phyloP scores from a whole-genome alignment of 2,888 invertebrate genomes.

The Bellardia pandia region DNA sequence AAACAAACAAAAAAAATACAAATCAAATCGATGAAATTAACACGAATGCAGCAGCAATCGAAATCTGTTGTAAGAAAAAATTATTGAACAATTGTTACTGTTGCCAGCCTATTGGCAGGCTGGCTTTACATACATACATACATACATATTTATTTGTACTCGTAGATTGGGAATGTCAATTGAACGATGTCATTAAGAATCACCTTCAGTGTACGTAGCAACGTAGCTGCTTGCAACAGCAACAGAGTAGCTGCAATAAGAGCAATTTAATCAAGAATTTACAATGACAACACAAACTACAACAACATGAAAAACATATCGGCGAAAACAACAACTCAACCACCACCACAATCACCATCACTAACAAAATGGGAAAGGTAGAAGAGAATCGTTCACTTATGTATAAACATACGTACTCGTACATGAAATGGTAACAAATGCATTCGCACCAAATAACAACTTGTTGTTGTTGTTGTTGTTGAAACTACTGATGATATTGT shows the following conservation, averaged over 20 bases:
- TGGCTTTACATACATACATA: background rate
- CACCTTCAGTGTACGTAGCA: conserved; percentile 72
- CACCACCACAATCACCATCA: conserved; percentile 46
- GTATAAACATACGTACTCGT: conserved; percentile 51
- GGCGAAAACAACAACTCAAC: conserved; percentile 11
- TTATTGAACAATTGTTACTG: conserved; percentile 68
- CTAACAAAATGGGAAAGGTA: conserved; percentile 55
- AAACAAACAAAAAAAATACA: conserved; percentile 44
- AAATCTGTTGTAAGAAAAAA: conserved; percentile 40
- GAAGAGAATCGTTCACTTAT: conserved; percentile 49
- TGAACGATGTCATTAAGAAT: conserved; percentile 76
- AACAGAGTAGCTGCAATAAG: conserved; percentile 52
- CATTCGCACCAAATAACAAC: conserved; percentile 80
- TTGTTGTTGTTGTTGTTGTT: conserved; percentile 57
- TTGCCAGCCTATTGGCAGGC: conserved; percentile 56
- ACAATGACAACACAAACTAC: conserved; percentile 67
- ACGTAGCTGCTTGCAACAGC: conserved; percentile 21
- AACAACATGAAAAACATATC: conserved; percentile 42
- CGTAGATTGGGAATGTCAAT: conserved; percentile 68
- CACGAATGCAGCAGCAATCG: conserved; percentile 63
- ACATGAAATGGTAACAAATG: conserved; percentile 79
- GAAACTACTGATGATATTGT: conserved; percentile 31
- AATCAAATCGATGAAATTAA: conserved; percentile 68
- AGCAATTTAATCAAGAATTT: conserved; percentile 73
- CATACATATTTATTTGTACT: conserved; percentile 1